Percentiles rank a stretch among this genome's conserved stretches.
These are phyloP conservation scores for Ailuropoda melanoleuca DNA, from an alignment of 2,113 vertebrate species.

Conservation along the genomic window DNA sequence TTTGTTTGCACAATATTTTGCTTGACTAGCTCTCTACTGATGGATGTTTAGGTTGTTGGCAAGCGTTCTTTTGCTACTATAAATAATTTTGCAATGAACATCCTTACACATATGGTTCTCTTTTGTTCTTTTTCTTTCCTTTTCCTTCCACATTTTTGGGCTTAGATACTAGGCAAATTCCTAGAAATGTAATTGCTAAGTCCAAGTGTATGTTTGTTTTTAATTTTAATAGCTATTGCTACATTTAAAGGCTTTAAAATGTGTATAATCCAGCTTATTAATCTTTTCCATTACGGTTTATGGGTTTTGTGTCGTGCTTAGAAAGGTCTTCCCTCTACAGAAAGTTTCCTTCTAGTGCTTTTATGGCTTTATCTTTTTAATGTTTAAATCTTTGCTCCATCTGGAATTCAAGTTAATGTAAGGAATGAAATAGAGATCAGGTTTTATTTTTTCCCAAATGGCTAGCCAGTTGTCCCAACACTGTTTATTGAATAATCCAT, in stretches of 20 bases:
- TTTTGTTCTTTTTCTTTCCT: background rate
- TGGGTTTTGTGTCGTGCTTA: conserved; percentile 1
- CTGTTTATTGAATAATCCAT: conserved; percentile 60
- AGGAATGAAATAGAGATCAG: conserved; percentile 45
- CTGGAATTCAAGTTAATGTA: conserved; percentile 59
- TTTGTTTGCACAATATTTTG: background rate
- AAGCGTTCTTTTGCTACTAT: background rate
- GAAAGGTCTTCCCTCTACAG: conserved; percentile 24
- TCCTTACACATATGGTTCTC: background rate
- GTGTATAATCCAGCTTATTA: background rate
- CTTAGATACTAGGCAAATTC: conserved; percentile 5
- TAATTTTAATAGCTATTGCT: conserved; percentile 41
- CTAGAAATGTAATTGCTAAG: conserved; percentile 42
- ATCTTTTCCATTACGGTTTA: conserved; percentile 40
- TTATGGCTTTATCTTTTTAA: conserved; percentile 58
- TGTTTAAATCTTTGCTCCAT: conserved; percentile 64
- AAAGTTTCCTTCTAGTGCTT: conserved; percentile 13
- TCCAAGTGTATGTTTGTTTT: conserved; percentile 17
- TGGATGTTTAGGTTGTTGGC: background rate
- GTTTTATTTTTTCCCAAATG: conserved; percentile 55
- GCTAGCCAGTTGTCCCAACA: conserved; percentile 46
- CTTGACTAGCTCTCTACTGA: background rate
- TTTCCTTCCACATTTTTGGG: background rate
- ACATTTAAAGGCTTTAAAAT: conserved; percentile 57
- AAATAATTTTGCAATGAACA: conserved; percentile 44